phyloP scores from a whole-genome alignment of 2,113 vertebrate genomes.

The Sander lucioperca region DNA sequence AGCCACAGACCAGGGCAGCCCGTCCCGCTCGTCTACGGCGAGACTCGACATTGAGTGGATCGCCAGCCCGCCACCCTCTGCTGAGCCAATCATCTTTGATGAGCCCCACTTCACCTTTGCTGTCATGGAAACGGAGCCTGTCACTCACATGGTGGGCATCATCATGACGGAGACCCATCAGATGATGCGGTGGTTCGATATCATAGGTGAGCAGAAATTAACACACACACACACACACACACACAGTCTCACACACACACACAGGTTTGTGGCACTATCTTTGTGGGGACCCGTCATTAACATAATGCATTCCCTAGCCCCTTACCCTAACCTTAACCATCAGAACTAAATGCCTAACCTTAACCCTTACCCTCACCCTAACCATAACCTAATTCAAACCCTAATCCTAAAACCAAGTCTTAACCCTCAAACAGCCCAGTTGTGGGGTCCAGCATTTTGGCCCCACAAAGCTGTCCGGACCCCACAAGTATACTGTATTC shows the following conservation, averaged over 20 bases:
- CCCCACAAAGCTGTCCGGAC: too few species aligned
- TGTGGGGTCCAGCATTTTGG: too few species aligned
- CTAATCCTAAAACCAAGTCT: too few species aligned
- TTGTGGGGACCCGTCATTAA: too few species aligned
- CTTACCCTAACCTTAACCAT: too few species aligned
- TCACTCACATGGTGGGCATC: slow-evolving; percentile 96
- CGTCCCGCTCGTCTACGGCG: slow-evolving; percentile 86
- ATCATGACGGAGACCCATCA: slow-evolving; percentile 89
- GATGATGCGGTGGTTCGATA: slow-evolving; percentile 89
- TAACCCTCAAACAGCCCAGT: too few species aligned
- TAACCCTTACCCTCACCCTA: too few species aligned
- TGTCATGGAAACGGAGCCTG: slow-evolving; percentile 94
- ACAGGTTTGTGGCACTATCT: too few species aligned
- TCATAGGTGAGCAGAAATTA: slow-evolving; percentile 87
- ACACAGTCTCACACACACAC: slow-evolving; percentile 1
- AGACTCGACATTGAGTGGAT: slow-evolving; percentile 94
- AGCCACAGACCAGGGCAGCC: slow-evolving; percentile 90
- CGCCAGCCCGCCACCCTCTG: slow-evolving; percentile 80
- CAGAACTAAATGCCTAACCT: too few species aligned
- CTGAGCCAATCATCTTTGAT: slow-evolving; percentile 88
- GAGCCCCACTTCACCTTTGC: slow-evolving; percentile 92
- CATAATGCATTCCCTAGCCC: too few species aligned
- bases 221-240: background rate
- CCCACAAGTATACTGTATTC: too few species aligned
- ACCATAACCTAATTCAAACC: too few species aligned